Conservation (phyloP, 1,140 invertebrate species). For the Bombus confusus region DNA sequence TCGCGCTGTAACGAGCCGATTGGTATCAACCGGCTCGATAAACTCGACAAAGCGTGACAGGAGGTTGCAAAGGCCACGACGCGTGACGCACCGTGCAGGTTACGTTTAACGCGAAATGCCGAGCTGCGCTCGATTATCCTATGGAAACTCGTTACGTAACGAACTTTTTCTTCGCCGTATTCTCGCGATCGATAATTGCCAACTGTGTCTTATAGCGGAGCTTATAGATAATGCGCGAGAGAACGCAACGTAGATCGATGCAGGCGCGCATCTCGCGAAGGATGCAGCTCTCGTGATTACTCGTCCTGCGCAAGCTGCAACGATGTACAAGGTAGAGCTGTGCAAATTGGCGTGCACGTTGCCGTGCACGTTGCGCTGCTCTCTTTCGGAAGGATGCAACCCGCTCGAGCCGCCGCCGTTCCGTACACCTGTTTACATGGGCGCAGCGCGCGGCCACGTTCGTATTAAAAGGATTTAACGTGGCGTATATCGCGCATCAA, state of each 20-base stretch:
- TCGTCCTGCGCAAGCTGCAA: conserved; percentile 17
- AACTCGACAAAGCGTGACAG: conserved; percentile 29
- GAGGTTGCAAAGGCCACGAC: too few relatives aligned
- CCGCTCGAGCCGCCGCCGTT: conserved; percentile 29
- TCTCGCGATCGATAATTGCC: background rate
- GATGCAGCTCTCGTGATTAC: background rate
- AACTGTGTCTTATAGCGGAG: background rate
- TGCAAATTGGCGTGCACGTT: conserved; percentile 29
- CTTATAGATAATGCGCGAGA: background rate
- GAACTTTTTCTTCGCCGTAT: background rate
- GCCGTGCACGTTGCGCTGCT: conserved; percentile 28
- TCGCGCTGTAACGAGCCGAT: conserved; percentile 31
- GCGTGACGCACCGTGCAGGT: background rate
- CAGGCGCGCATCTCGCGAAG: background rate
- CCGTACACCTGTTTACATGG: conserved; percentile 43
- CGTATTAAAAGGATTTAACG: conserved; percentile 42
- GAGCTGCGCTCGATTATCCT: background rate
- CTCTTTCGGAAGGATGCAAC: conserved; percentile 38
- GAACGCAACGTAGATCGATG: background rate
- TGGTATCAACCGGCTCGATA: conserved; percentile 23
- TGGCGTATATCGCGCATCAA: conserved; percentile 17
- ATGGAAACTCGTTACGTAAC: background rate
- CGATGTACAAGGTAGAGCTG: background rate
- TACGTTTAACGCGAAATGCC: background rate
- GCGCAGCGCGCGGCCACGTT: background rate